Evolutionary conservation across 2,113 vertebrate species (phyloP).

Genomic region (Apteryx mantelli): DNA sequence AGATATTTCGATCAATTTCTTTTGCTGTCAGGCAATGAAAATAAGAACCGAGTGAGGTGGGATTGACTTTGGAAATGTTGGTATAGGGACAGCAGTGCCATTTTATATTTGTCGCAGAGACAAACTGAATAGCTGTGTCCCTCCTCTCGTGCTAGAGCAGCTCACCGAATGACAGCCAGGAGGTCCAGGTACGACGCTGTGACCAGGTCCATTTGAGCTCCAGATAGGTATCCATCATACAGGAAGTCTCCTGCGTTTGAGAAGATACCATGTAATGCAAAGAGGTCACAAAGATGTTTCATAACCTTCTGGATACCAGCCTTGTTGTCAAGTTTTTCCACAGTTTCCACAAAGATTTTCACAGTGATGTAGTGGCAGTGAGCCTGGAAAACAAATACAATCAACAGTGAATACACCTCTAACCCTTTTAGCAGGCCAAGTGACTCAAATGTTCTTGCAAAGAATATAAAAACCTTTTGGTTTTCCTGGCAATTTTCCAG

Average conservation of each 20-base stretch:
- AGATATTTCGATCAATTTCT: neutral
- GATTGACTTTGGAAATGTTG: constrained; percentile 23
- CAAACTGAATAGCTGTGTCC: neutral
- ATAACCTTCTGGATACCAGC: constrained; percentile 73
- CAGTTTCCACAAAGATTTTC: constrained; percentile 71
- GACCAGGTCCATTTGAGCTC: constrained; percentile 73
- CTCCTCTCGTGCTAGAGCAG: neutral
- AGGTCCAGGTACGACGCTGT: constrained; percentile 76
- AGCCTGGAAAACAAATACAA: constrained; percentile 70
- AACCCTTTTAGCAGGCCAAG: constrained; percentile 20
- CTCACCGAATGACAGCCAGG: constrained; percentile 78
- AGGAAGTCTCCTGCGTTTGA: constrained; percentile 72
- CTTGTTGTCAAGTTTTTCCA: constrained; percentile 62
- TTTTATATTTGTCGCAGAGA: neutral
- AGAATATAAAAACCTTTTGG: constrained; percentile 53
- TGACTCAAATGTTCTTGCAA: constrained; percentile 25
- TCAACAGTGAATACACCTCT: constrained; percentile 27
- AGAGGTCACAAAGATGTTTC: constrained; percentile 79
- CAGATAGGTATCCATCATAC: constrained; percentile 73
- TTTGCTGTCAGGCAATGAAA: constrained; percentile 22
- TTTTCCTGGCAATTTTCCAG: constrained; percentile 23
- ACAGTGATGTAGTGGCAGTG: constrained; percentile 78
- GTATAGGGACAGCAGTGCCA: constrained; percentile 22
- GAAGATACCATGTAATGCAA: constrained; percentile 77
- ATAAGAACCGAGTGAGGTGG: neutral